Conservation (phyloP, 2,113 vertebrate genomes). For the Coreoperca whiteheadi region DNA sequence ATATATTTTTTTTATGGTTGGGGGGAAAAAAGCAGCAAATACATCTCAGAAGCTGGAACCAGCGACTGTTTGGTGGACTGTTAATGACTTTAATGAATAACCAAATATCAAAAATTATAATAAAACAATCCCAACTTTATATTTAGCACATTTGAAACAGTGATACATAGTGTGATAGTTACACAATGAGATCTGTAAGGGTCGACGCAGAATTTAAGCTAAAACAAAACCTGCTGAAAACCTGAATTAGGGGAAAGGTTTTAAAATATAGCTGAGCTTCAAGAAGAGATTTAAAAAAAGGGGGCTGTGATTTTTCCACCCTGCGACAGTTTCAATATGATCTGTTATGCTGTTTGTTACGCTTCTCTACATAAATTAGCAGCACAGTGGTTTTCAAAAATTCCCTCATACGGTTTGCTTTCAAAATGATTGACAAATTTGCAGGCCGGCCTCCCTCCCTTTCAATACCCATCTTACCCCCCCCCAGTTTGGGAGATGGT, state of each 20-base stretch:
- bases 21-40: too few relatives aligned
- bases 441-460: not conserved
- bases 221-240: not conserved
- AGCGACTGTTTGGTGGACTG: too few relatives aligned
- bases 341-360: too few relatives aligned
- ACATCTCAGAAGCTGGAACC: too few relatives aligned
- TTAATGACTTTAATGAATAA: too few relatives aligned
- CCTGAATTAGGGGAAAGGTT: not conserved
- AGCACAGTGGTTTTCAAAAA: not conserved
- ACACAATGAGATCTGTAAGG: not conserved
- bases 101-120: not conserved
- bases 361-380: not conserved
- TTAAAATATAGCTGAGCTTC: not conserved
- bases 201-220: not conserved
- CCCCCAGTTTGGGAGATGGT: not conserved
- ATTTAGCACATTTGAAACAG: not conserved
- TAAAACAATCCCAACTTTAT: not conserved
- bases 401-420: not conserved
- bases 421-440: not conserved
- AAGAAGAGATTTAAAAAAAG: not conserved
- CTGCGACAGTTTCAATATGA: slow-evolving; percentile 24
- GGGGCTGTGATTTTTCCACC: slow-evolving; percentile 29
- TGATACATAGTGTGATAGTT: not conserved
- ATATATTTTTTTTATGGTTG: too few relatives aligned
- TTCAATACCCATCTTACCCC: too few relatives aligned